These are phyloP conservation scores for rabbit (Oryctolagus cuniculus) DNA, from an alignment of 2,113 vertebrate genomes.

Conservation along the genomic window DNA sequence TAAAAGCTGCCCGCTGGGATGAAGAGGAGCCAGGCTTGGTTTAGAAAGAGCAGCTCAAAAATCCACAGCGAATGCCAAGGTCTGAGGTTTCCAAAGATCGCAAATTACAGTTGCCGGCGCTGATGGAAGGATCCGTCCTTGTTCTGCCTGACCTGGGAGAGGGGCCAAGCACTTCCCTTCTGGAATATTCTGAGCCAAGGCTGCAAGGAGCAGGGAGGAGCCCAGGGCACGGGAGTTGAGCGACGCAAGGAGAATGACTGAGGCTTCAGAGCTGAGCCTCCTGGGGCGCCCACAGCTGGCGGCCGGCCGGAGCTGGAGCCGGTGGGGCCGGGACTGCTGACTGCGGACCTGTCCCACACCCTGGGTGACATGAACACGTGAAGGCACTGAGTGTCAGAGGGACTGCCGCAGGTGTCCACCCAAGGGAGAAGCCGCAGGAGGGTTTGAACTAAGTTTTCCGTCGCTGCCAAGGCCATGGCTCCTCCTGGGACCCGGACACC, in stretches of 20 bases:
- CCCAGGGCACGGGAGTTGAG: background rate
- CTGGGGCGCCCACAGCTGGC: accelerated
- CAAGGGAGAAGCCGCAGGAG: background rate
- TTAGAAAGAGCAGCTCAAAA: background rate
- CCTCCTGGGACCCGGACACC: accelerated
- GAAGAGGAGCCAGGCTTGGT: background rate
- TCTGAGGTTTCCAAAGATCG: slow-evolving; percentile 54
- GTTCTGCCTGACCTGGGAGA: background rate
- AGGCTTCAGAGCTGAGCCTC: background rate
- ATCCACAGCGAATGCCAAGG: background rate
- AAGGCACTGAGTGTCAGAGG: no score
- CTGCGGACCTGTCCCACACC: no score
- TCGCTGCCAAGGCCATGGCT: background rate
- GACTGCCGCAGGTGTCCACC: no score
- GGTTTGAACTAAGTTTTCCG: background rate
- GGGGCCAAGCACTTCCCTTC: slow-evolving; percentile 26
- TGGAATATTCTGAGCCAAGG: slow-evolving; percentile 10
- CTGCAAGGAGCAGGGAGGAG: background rate
- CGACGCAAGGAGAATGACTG: background rate
- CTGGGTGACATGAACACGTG: no score
- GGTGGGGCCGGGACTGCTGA: no score
- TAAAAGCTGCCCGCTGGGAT: background rate
- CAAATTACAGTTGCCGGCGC: background rate
- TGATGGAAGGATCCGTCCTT: background rate
- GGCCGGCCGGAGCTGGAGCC: background rate